These are phyloP conservation scores for Theristicus caerulescens DNA, from an alignment of 2,113 vertebrate genomes.

Conservation along the genomic window DNA sequence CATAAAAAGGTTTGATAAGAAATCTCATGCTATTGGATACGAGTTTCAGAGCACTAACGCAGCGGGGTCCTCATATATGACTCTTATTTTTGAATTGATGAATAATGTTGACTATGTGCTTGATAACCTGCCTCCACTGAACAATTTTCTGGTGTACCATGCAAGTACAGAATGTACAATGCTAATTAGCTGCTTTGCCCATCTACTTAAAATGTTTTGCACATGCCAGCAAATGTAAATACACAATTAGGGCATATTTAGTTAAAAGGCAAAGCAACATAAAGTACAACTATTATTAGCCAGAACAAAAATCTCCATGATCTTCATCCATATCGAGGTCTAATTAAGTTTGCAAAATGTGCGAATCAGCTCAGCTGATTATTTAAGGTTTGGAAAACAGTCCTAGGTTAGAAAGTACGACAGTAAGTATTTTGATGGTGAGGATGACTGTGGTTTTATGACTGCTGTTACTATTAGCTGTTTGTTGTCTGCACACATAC, in stretches of 20 bases:
- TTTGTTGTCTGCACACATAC: not conserved
- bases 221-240: slow-evolving; percentile 46
- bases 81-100: not conserved
- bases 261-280: slow-evolving; percentile 40
- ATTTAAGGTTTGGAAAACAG: not conserved
- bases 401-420: not conserved
- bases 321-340: not conserved
- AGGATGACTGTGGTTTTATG: not conserved
- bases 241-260: slow-evolving; percentile 32
- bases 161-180: slow-evolving; percentile 44
- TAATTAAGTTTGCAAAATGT: slow-evolving; percentile 32
- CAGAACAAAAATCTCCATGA: slow-evolving; percentile 16
- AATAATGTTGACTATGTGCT: not conserved
- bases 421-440: not conserved
- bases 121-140: not conserved
- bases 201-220: slow-evolving; percentile 8
- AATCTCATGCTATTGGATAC: not conserved
- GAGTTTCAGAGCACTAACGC: not conserved
- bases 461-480: not conserved
- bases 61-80: not conserved
- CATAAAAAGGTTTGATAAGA: not conserved
- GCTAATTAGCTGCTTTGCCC: slow-evolving; percentile 42
- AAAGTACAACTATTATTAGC: slow-evolving; percentile 40
- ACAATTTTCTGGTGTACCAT: not conserved
- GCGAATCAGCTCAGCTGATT: slow-evolving; percentile 1